Conservation (phyloP, 2,888 invertebrate species). For the Tetanocera ferruginea region DNA sequence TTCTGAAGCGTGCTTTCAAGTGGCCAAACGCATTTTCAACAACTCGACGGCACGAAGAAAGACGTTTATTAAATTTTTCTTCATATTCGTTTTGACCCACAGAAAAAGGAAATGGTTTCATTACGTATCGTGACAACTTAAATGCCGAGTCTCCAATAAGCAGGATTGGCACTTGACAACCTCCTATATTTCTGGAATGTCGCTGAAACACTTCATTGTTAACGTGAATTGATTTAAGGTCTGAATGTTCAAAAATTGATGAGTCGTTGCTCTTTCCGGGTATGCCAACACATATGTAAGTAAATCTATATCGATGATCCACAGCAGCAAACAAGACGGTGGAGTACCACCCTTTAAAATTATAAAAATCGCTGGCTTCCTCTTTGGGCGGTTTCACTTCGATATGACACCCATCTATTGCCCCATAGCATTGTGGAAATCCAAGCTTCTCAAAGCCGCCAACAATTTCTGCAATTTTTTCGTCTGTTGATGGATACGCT, state of each 20-base stretch:
- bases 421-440: slow-evolving; percentile 38
- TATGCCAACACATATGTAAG: slow-evolving; percentile 27
- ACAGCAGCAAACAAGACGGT: slow-evolving; percentile 36
- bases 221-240: slow-evolving; percentile 22
- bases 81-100: background rate
- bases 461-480: slow-evolving; percentile 25
- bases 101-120: background rate
- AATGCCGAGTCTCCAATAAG: background rate
- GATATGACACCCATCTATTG: slow-evolving; percentile 35
- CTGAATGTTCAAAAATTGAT: slow-evolving; percentile 41
- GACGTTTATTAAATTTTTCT: background rate
- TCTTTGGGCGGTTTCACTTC: slow-evolving; percentile 30
- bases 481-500: slow-evolving; percentile 21
- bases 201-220: background rate
- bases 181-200: background rate
- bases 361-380: slow-evolving; percentile 34
- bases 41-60: too few species aligned
- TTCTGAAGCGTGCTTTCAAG: too few species aligned
- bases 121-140: background rate
- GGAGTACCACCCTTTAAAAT: slow-evolving; percentile 39
- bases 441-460: slow-evolving; percentile 31
- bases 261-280: slow-evolving; percentile 40
- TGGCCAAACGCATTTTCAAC: too few species aligned
- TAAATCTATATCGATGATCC: too few species aligned
- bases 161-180: background rate